These are phyloP conservation scores for Muricea muricata DNA, from an alignment of 92 coral and sea anemone genomes.

Conservation along the genomic window DNA sequence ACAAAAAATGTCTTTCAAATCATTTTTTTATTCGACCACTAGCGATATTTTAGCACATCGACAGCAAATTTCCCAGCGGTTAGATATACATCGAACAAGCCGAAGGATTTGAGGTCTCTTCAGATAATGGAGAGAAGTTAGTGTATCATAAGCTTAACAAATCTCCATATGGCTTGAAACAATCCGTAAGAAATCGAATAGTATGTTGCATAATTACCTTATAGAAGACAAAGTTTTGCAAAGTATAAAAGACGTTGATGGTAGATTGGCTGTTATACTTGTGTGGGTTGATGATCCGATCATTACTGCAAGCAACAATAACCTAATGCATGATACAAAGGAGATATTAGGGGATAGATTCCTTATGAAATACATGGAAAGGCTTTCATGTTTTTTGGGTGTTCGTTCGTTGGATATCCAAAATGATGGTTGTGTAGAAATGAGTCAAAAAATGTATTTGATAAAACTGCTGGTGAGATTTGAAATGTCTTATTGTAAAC, in stretches of 20 bases:
- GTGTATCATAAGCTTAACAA: constrained; percentile 52
- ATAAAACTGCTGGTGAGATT: constrained; percentile 28
- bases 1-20: too few relatives aligned
- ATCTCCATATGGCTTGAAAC: constrained; percentile 46
- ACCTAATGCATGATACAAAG: constrained; percentile 48
- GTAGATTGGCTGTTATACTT: constrained; percentile 14
- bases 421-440: neutral
- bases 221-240: constrained; percentile 1
- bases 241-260: constrained; percentile 29
- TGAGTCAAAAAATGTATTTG: constrained; percentile 25
- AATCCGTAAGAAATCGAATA: constrained; percentile 54
- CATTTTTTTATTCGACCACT: too few relatives aligned
- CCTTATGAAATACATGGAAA: constrained; percentile 64
- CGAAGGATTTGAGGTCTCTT: constrained; percentile 39
- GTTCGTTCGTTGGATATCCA: constrained; percentile 27
- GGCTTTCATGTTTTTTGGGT: constrained; percentile 46
- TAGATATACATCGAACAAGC: constrained; percentile 50
- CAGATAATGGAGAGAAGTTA: constrained; percentile 26
- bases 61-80: too few relatives aligned
- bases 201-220: constrained; percentile 20
- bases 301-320: constrained; percentile 54
- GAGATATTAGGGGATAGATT: constrained; percentile 48
- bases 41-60: too few relatives aligned
- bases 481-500: constrained; percentile 45
- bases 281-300: constrained; percentile 59